A percentile compares a stretch with the other conserved stretches of the same genome.
Conservation (phyloP, 2,113 vertebrate species). For the Candoia aspera region DNA sequence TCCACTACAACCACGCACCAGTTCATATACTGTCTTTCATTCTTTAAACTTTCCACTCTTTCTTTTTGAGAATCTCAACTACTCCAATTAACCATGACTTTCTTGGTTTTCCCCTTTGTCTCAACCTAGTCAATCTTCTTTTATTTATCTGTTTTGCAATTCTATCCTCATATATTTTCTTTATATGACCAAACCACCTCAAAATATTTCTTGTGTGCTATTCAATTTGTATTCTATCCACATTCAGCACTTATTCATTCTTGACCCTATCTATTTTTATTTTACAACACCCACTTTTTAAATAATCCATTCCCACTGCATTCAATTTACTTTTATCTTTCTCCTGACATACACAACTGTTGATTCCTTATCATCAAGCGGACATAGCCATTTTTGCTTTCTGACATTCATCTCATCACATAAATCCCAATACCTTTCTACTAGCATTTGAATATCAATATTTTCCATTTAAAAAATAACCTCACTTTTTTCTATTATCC, state of each 20-base stretch:
- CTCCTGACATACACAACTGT: not conserved
- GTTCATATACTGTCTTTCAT: not conserved
- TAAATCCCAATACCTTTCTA: no score
- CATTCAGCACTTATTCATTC: not conserved
- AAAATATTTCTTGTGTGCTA: not conserved
- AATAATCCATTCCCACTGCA: not conserved
- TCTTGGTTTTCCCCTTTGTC: not conserved
- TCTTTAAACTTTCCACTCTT: not conserved
- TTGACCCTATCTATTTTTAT: not conserved
- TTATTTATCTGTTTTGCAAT: not conserved
- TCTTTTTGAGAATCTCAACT: not conserved
- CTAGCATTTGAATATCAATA: no score
- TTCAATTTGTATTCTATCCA: not conserved
- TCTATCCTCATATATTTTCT: not conserved
- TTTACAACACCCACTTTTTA: not conserved
- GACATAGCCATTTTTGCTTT: not conserved
- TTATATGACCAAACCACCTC: not conserved
- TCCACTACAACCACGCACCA: not conserved
- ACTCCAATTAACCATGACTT: not conserved
- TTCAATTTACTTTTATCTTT: not conserved
- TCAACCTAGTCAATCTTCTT: not conserved
- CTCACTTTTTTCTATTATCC: no score
- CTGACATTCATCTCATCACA: not conserved
- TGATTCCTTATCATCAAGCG: not conserved
- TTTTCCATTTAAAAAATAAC: no score